Base-by-base conservation (phyloP, 2,797 vertebrate species). In the Eutrigla gurnardus region DNA sequence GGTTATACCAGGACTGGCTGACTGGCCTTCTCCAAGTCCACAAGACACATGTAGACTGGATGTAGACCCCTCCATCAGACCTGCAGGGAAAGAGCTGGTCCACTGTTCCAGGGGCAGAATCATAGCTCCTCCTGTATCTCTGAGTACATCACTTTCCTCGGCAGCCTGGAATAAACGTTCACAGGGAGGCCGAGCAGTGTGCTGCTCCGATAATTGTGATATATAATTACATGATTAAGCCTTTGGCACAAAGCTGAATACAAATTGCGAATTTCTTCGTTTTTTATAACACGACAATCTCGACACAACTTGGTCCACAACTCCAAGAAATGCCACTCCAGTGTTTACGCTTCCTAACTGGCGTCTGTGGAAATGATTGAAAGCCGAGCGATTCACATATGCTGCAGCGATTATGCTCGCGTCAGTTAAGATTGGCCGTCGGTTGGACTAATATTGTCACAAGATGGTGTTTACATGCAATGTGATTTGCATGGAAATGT, bases 351-450 rank as follows among this genome's bases (percentile, higher is more conserved):
- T 73, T 70, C 42, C 65, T 35, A 55, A 54, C 37, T 62, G 59
- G 60, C 70, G 37, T 85, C 79, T 78, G 88, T 67, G 68, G 60
- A 78, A 33, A 11, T 12, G 17, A 67, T 54, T 75, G 53, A 66
- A 82, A 78, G 12, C 6, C 36, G 32, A 78, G 71, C 7, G 50
- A 52, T 33, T 42, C 64, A 65, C 74, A 83, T 59, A 70, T 81
- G 80, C 65, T 73, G 52, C 67, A 61, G 61, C 67, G 46, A 52
- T 83, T 59, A 67, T 3, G 12, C 40, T 43, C 0, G 32, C 78
- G 57, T 70, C 70, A 49, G 50, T 83, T 62, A 42, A 57, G 32
- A 72, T 85, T 67, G 25, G 33, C 32, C 37, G 54, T 79, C 36
- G 5, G 52, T 45, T 53, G 65, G 53, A 76, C 71, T 53, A 68